Conservation (phyloP, 2,888 invertebrate genomes). For the Xanthostigma xanthostigma region DNA sequence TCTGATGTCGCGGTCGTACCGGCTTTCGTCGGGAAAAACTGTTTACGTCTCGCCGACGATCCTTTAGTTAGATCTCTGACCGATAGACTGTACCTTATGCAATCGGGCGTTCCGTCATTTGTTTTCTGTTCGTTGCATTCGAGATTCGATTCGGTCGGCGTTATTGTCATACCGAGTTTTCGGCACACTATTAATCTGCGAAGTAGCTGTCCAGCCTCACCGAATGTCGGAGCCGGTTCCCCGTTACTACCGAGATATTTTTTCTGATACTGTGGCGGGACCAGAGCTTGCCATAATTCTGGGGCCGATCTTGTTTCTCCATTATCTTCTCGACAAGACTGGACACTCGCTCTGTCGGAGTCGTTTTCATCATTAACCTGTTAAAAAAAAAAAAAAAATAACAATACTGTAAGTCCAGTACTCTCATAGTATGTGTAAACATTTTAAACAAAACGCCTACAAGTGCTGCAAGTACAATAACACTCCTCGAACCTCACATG, state of each 20-base stretch:
- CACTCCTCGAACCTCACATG: too few relatives aligned
- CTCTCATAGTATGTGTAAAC: too few relatives aligned
- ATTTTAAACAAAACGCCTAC: too few relatives aligned
- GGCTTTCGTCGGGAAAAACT: slow-evolving; percentile 63
- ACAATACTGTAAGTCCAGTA: too few relatives aligned
- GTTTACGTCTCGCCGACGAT: slow-evolving; percentile 57
- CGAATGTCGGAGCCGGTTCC: slow-evolving; percentile 32
- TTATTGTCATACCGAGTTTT: slow-evolving; percentile 54
- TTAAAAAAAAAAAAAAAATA: background rate
- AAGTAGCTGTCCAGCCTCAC: slow-evolving; percentile 60
- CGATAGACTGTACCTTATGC: background rate
- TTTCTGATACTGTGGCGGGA: slow-evolving; percentile 34
- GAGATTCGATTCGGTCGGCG: slow-evolving; percentile 26
- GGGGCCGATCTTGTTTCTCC: slow-evolving; percentile 17
- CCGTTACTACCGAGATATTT: slow-evolving; percentile 26
- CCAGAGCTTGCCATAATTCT: slow-evolving; percentile 39
- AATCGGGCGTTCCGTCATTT: background rate
- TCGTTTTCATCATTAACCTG: slow-evolving; percentile 27
- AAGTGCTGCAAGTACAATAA: too few relatives aligned
- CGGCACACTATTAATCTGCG: slow-evolving; percentile 63
- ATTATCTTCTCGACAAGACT: slow-evolving; percentile 25
- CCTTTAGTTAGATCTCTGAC: slow-evolving; percentile 4
- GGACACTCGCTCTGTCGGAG: slow-evolving; percentile 25
- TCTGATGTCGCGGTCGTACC: background rate
- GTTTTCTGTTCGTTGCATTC: background rate